Percentiles rank a stretch among this genome's conserved stretches.
Evolutionary conservation across 2,797 vertebrate species (phyloP).

Genomic region (Streptopelia turtur): DNA sequence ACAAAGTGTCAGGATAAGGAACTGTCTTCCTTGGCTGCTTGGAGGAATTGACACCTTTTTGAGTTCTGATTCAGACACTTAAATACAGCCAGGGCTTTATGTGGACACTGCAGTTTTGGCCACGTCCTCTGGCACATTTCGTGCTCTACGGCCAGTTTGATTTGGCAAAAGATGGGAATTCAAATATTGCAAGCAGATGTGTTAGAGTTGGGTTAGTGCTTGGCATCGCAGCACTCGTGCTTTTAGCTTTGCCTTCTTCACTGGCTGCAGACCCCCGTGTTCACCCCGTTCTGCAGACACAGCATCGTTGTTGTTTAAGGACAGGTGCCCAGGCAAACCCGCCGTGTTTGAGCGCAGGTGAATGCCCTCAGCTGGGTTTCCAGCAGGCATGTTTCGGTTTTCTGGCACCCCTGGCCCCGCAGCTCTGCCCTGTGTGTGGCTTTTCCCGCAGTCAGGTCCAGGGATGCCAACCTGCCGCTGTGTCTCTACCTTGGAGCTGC

Average conservation of each 20-base stretch:
- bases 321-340: fast-evolving
- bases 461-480: neutral
- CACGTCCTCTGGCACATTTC: fast-evolving
- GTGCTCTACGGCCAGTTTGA: neutral
- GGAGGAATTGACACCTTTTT: neutral
- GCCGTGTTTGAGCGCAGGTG: neutral
- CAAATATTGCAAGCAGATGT: fast-evolving
- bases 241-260: neutral
- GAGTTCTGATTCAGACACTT: neutral
- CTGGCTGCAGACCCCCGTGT: fast-evolving
- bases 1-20: neutral
- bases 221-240: neutral
- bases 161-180: neutral
- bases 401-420: neutral
- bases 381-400: neutral
- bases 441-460: neutral
- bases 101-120: fast-evolving
- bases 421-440: fast-evolving
- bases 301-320: fast-evolving
- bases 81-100: neutral
- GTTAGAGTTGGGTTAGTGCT: neutral
- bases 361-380: neutral
- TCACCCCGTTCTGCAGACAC: fast-evolving
- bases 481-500: neutral
- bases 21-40: neutral